Evolutionary conservation across 2,113 vertebrate genomes (phyloP), one percentile per base, ranked within the genome.

Genomic region (Paradoxurus hermaphroditus): DNA sequence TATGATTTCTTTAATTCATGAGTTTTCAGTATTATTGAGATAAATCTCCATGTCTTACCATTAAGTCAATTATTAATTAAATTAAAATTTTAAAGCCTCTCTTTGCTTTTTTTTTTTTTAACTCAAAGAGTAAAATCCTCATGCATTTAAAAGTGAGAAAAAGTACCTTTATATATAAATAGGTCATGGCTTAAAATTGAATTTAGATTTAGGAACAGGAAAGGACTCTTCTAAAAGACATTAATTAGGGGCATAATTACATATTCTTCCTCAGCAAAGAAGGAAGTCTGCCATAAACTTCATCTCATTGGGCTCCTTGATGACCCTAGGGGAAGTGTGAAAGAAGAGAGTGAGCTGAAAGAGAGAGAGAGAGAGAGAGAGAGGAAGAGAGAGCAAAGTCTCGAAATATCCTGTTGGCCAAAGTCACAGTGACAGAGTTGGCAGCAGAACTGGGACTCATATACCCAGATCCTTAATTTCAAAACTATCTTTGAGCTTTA

Each of bases 51-150:
- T 86, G 53, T 77, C 34, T 83, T 93, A 65, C 19, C 34, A 56
- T 31, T 79, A 95, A 96, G 53, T 93, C 53, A 97, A 73, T 93
- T 96, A 93, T 95, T 97, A 97, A 95, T 86, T 93, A 89, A 91
- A 83, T 94, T 86, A 93, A 94, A 97, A 87, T 0, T 85, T 83
- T 89, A 96, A 91, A 86, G 29, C 2, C 19, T 75, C 46, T 29
- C n/a, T 49, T n/a, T 63, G 34, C 21, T 77, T 63, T 94, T 85
- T 77, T 63, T 94, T 85, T 77, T 79, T 59, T 87, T 65, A 36
- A 92, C 78, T 88, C 78, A 85, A 97, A 84, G 29, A 78, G 63
- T 83, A 91, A 96, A 96, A 79, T 84, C 31, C 10, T 92, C 36
- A 93, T 73, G 41, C 18, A 68, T 94, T 93, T 93, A 83, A 89